A percentile compares a stretch with the other conserved stretches of the same genome.
phyloP scores from a whole-genome alignment of 2,797 vertebrate genomes.

The Paguma larvata region DNA sequence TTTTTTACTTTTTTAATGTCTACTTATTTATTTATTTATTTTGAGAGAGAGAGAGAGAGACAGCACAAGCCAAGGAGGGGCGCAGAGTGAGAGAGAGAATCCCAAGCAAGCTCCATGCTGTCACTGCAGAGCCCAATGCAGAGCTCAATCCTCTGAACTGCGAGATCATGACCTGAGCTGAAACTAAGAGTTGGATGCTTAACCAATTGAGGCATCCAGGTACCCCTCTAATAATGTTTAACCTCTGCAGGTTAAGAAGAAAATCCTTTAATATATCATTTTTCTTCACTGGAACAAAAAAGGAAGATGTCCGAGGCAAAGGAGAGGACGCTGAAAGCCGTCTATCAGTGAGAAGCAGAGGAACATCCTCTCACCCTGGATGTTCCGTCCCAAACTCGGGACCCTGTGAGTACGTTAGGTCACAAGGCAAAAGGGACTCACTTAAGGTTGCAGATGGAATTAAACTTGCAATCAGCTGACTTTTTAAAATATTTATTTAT shows the following conservation, averaged over 20 bases:
- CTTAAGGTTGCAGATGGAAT: not conserved
- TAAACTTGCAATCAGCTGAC: not conserved
- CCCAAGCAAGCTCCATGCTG: too few species aligned
- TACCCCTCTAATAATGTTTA: not conserved
- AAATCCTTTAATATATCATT: not conserved
- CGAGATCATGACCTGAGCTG: too few species aligned
- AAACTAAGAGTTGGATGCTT: too few species aligned
- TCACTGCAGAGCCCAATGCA: too few species aligned
- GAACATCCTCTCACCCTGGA: not conserved
- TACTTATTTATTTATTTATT: too few species aligned
- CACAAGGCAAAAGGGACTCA: not conserved
- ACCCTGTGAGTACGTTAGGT: not conserved
- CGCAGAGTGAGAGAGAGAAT: too few species aligned
- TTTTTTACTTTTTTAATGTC: too few species aligned
- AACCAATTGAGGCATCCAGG: too few species aligned
- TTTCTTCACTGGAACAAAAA: not conserved
- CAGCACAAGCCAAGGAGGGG: too few species aligned
- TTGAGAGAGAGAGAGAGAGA: too few species aligned
- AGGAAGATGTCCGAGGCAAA: not conserved
- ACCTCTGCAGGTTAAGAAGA: slow-evolving; percentile 7
- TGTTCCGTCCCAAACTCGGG: not conserved
- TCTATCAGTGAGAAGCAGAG: not conserved
- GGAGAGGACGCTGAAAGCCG: not conserved
- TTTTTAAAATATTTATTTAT: not conserved
- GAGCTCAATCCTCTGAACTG: too few species aligned